A percentile compares a stretch with the other conserved stretches of the same genome.
These are phyloP conservation scores for Pampusana beccarii DNA, from an alignment of 2,113 vertebrate species.

Conservation along the genomic window DNA sequence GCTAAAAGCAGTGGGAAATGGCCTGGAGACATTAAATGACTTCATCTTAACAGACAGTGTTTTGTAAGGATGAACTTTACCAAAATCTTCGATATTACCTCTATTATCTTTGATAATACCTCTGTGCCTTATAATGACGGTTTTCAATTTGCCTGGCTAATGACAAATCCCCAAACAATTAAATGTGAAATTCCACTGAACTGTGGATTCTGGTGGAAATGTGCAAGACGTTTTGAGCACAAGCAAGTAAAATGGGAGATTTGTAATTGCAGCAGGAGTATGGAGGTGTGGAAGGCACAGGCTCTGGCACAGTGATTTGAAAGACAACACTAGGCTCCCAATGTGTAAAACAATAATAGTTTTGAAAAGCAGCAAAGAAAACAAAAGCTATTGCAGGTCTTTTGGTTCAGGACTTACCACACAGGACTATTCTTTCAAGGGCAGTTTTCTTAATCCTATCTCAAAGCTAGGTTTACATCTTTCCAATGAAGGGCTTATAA, in stretches of 20 bases:
- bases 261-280: not conserved
- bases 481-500: not conserved
- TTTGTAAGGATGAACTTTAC: constrained; percentile 15
- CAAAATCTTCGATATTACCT: not conserved
- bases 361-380: not conserved
- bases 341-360: not conserved
- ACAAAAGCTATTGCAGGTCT: not conserved
- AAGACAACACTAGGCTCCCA: not conserved
- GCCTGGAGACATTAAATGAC: constrained; percentile 18
- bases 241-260: not conserved
- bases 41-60: not conserved
- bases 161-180: constrained; percentile 22
- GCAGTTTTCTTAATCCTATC: not conserved
- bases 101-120: not conserved
- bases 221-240: not conserved
- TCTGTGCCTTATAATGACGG: not conserved
- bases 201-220: not conserved
- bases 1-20: constrained; percentile 26
- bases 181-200: not conserved
- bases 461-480: not conserved
- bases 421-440: not conserved
- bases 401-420: not conserved
- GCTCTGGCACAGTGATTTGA: not conserved
- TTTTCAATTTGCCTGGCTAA: constrained; percentile 16
- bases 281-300: not conserved